Base-by-base conservation (phyloP, 2,797 vertebrate species). In the Austrolebias charrua region DNA sequence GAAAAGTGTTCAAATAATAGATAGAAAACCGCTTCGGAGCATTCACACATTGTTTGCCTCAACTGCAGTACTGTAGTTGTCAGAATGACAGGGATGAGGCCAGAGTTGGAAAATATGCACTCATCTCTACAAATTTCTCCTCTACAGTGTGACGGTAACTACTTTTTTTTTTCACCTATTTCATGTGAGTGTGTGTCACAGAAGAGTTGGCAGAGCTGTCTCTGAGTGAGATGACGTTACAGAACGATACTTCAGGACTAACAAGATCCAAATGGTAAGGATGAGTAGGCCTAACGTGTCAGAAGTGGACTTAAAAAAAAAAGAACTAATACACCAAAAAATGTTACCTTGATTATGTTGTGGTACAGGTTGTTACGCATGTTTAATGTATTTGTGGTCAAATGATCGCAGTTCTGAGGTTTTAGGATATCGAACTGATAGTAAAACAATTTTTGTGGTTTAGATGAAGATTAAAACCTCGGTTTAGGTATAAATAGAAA, bases 1-100 rank as follows among this genome's bases (percentile, higher is more conserved):
- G 59, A 65, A 61, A 71, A 73, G 18, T 44, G 43, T 54, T 78
- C 48, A 63, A 44, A 73, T 64, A 69, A 73, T 60, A 55, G 75
- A 73, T 40, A 72, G 55, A 49, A 77, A 63, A 44, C 12, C 2
- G 46, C 56, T 66, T 60, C 35, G 44, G 52, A 47, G 64, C 35
- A 24, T 71, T 72, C 56, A 56, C 66, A 71, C 58, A 29, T 70
- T 11, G 38, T 55, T 75, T 63, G 42, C 19, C 45, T 63, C 52
- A 19, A 50, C 60, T 15, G 14, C 35, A 59, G 18, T n/a, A n/a
- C n/a, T n/a, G n/a, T 62, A 56, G 24, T 58, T 52, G 55, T 60
- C 2, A 69, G 66, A 49, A 68, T 63, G 66, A 68, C 67, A 73
- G 55, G 62, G 69, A 44, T 31, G 59, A 65, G 38, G 38, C 58